Evolutionary conservation across 2,797 vertebrate species (phyloP).

Genomic region (Rhinatrema bivittatum): DNA sequence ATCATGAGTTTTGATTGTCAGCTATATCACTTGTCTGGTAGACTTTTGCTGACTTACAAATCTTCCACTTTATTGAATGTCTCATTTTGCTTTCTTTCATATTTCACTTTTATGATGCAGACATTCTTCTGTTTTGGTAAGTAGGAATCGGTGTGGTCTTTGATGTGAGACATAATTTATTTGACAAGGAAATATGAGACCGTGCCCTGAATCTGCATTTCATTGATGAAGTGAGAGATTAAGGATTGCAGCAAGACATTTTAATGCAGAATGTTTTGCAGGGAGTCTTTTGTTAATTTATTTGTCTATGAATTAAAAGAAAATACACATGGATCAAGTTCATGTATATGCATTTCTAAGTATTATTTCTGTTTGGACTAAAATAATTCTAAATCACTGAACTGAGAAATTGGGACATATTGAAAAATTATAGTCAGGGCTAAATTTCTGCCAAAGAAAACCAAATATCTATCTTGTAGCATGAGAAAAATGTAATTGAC

Average conservation of each 20-base stretch:
- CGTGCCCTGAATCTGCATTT: slow-evolving; percentile 70
- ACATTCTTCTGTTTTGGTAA: slow-evolving; percentile 74
- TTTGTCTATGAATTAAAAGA: slow-evolving; percentile 48
- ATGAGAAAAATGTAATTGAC: too few species aligned
- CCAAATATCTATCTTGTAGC: too few species aligned
- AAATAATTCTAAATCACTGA: too few species aligned
- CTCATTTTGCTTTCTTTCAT: slow-evolving; percentile 82
- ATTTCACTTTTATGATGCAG: slow-evolving; percentile 82
- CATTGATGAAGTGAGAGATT: slow-evolving; percentile 77
- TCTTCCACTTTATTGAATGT: slow-evolving; percentile 83
- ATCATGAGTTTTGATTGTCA: slow-evolving; percentile 80
- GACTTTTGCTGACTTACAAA: slow-evolving; percentile 73
- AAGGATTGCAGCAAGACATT: slow-evolving; percentile 62
- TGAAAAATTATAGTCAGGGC: too few species aligned
- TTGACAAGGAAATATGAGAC: slow-evolving; percentile 72
- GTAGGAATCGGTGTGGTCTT: slow-evolving; percentile 78
- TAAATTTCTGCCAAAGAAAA: too few species aligned
- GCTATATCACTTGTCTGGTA: slow-evolving; percentile 64
- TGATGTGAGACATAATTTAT: slow-evolving; percentile 82
- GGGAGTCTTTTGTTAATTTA: slow-evolving; percentile 56
- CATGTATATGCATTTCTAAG: slow-evolving; percentile 24
- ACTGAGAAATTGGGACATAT: too few species aligned
- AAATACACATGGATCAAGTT: too few species aligned
- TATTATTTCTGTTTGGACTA: too few species aligned
- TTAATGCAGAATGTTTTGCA: slow-evolving; percentile 30